A percentile compares a stretch with the other conserved stretches of the same genome.
Conservation (phyloP, 2,888 invertebrate species). For the Scaptomyza parva region DNA sequence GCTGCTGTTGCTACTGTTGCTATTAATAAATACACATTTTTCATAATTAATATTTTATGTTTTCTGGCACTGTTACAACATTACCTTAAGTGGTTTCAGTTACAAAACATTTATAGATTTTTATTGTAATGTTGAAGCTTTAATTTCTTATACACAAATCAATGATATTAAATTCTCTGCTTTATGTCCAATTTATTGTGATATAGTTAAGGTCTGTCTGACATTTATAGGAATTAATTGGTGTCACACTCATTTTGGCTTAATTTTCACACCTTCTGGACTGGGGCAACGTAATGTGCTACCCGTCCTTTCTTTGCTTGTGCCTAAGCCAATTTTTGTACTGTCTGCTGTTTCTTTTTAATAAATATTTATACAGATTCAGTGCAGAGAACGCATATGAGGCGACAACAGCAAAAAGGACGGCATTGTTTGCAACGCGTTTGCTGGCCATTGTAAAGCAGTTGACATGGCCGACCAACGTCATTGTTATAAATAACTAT, state of each 20-base stretch:
- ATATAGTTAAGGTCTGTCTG: too few relatives aligned
- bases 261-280: constrained; percentile 5
- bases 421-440: constrained; percentile 39
- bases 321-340: constrained; percentile 7
- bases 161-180: too few relatives aligned
- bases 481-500: constrained; percentile 60
- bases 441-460: constrained; percentile 44
- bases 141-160: neutral
- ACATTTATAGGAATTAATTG: neutral
- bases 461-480: constrained; percentile 54
- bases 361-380: constrained; percentile 58
- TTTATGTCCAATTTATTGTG: too few relatives aligned
- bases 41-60: neutral
- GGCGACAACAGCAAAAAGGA: neutral
- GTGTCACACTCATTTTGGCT: neutral
- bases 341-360: constrained; percentile 29
- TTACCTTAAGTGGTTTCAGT: too few relatives aligned
- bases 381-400: constrained; percentile 14
- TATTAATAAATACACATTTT: constrained; percentile 21
- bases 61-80: neutral
- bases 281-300: neutral
- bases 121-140: neutral
- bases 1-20: neutral
- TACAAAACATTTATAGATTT: too few relatives aligned
- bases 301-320: neutral